These are phyloP conservation scores for Sebastiscus tertius DNA, from an alignment of 2,797 vertebrate genomes.

Conservation along the genomic window DNA sequence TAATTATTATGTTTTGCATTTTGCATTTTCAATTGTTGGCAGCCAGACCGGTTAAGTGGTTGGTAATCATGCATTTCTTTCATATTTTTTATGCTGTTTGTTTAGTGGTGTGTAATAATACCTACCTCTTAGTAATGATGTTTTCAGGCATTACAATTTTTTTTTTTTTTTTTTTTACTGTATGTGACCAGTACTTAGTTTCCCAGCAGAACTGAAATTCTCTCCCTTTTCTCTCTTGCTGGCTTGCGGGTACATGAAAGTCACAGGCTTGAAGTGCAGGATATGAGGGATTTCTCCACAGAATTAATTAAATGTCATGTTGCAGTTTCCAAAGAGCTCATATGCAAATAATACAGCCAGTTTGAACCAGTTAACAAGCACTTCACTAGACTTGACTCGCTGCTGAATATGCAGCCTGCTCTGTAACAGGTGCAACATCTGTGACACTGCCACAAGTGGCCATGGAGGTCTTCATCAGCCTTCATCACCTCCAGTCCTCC, in stretches of 20 bases:
- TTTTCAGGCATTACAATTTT: neutral
- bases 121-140: neutral
- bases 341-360: conserved; percentile 17
- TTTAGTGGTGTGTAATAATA: neutral
- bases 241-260: neutral
- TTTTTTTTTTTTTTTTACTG: neutral
- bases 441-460: conserved; percentile 2
- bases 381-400: conserved; percentile 4
- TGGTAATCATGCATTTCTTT: conserved; percentile 2
- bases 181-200: neutral
- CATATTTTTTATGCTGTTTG: neutral
- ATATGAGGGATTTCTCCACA: conserved; percentile 23
- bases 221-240: neutral
- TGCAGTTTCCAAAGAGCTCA: conserved; percentile 4
- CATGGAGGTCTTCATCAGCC: conserved; percentile 13
- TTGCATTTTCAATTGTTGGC: neutral
- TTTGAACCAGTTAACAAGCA: conserved; percentile 33
- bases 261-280: conserved; percentile 12
- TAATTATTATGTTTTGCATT: conserved; percentile 19
- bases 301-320: conserved; percentile 30
- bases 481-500: neutral
- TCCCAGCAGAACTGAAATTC: neutral
- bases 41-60: neutral
- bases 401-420: conserved; percentile 3
- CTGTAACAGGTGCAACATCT: conserved; percentile 26